Percentiles rank a stretch among this genome's conserved stretches.
These are phyloP conservation scores for Lobophora halterata DNA, from an alignment of 2,888 invertebrate species.

Conservation along the genomic window DNA sequence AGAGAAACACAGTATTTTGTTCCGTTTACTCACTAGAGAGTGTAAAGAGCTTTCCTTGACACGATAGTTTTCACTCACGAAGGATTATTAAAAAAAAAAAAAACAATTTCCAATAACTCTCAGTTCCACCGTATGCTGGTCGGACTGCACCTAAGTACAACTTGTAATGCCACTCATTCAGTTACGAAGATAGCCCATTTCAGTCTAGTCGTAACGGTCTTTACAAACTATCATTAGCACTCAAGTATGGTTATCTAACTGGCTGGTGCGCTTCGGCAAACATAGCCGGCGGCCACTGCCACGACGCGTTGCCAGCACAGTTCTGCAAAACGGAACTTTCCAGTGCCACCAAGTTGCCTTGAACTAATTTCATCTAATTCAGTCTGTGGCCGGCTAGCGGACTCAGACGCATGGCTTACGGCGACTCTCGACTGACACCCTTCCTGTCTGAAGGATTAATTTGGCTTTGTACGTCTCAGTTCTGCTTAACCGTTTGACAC, in stretches of 20 bases:
- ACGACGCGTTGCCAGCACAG: constrained; percentile 33
- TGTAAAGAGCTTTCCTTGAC: too few species aligned
- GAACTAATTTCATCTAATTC: constrained; percentile 63
- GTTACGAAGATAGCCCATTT: constrained; percentile 1
- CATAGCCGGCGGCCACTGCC: constrained; percentile 34
- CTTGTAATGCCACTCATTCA: too few species aligned
- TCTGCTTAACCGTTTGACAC: constrained; percentile 37
- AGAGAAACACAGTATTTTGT: too few species aligned
- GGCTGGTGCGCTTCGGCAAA: constrained; percentile 37
- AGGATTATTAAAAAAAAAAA: constrained; percentile 13
- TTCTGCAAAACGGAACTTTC: constrained; percentile 37
- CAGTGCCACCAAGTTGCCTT: constrained; percentile 48
- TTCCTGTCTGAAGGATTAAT: constrained; percentile 54
- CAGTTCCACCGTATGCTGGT: too few species aligned
- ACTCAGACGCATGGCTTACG: constrained; percentile 45
- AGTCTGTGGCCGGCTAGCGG: constrained; percentile 37
- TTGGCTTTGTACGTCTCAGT: constrained; percentile 46
- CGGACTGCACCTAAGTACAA: too few species aligned
- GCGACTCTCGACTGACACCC: constrained; percentile 41
- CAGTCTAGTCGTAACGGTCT: constrained; percentile 9
- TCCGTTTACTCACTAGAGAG: too few species aligned
- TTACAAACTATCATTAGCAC: constrained; percentile 17
- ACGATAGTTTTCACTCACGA: too few species aligned
- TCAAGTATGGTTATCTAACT: constrained; percentile 35
- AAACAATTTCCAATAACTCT: too few species aligned